Base-by-base conservation (phyloP, 2,888 invertebrate genomes). In the Corbicula japonica region DNA sequence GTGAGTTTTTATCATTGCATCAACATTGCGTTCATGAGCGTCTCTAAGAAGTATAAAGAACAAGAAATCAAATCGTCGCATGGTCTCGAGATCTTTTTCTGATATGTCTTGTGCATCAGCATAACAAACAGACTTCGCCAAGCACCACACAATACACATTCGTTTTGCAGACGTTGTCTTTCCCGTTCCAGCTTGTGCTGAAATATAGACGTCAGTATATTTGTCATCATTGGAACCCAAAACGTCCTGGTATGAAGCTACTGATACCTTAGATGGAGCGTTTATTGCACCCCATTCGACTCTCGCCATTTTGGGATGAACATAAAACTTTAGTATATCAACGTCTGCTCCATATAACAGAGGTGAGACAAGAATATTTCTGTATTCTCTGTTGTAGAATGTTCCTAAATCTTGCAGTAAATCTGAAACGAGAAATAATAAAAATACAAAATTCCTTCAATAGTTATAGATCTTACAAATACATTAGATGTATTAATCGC, bases 1-100 rank as follows among this genome's bases (percentile, higher is more conserved):
- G 5, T 58, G 35, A 21, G 2, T 35, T 1, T n/a, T 2, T 3
- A 58, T 58, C 58, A 58, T 35, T 21, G 18, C 58, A 35, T 58
- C 58, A 35, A 58, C 34, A 6, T 30, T 12, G n/a, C 58, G 38
- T n/a, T 35, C 58, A 58, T 35, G 58, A n/a, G 32, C 5, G 12
- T 35, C 15, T 21, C 58, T 34, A 2, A 58, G 58, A 21, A 38
- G 21, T 35, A 58, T 58, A n/a, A 58, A 28, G 58, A 58, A 58
- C 1, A 58, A 38, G 15, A 58, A 58, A 5, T 58, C 58, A 58
- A 58, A 58, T 3, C 15, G 23, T 8, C 38, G 34, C n/a, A 58
- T 18, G 6, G 21, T 35, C 2, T 28, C 21, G 12, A 35, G 2
- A n/a, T 58, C 30, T 18, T 21, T 21, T 35, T 58, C 58, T 5